Evolutionary conservation across 2,888 invertebrate species (phyloP).

Genomic region (Litoditis marina): DNA sequence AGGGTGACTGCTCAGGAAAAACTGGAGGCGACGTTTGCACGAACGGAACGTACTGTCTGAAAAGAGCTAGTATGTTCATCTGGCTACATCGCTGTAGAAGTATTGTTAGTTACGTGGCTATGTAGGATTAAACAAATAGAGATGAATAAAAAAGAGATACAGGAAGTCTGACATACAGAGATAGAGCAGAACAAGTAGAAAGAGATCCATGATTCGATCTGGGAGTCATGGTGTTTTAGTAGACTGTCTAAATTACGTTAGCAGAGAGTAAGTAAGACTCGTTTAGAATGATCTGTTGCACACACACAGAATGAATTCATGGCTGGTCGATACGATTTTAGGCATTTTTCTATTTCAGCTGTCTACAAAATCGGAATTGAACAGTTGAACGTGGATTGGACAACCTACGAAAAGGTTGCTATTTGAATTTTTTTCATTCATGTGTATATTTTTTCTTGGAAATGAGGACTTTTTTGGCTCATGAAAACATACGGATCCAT

Average conservation of each 20-base stretch:
- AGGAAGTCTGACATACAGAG: background rate
- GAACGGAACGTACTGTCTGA: constrained; percentile 20
- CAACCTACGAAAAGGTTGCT: background rate
- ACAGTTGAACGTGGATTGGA: background rate
- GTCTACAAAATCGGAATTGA: background rate
- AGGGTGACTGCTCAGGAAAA: constrained; percentile 20
- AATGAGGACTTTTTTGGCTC: too few species aligned
- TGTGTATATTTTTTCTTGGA: background rate
- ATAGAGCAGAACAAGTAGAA: background rate
- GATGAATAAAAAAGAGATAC: background rate
- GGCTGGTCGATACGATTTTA: too few species aligned
- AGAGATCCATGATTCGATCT: too few species aligned
- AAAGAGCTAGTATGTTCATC: constrained; percentile 20
- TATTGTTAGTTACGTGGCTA: too few species aligned
- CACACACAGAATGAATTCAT: too few species aligned
- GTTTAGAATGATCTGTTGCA: too few species aligned
- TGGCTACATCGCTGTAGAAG: too few species aligned
- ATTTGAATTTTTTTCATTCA: background rate
- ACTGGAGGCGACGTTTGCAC: constrained; percentile 17
- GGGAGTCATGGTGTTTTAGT: too few species aligned
- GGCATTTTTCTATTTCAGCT: too few species aligned
- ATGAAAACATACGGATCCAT: too few species aligned
- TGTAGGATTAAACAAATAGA: background rate
- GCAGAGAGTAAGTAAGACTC: too few species aligned
- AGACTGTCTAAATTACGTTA: too few species aligned